Conservation (phyloP, 64 coral and sea anemone genomes). For the Stichodactyla mertensii region DNA sequence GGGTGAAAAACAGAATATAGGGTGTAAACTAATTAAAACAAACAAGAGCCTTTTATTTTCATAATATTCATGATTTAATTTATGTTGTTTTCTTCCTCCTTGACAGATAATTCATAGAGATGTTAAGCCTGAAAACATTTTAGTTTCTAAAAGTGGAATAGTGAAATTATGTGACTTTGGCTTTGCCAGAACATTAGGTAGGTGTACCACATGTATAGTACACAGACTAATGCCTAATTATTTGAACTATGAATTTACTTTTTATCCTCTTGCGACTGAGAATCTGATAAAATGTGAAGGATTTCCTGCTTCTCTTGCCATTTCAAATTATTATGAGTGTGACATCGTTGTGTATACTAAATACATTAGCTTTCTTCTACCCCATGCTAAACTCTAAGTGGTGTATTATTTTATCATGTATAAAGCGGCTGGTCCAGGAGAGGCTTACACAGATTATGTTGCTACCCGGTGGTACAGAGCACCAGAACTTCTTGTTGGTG, state of each 20-base stretch:
- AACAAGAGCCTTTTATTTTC: not conserved
- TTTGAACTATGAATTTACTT: no score
- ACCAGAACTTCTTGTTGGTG: conserved; percentile 92
- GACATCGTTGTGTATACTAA: not conserved
- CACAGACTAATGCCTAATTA: no score
- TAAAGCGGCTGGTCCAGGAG: conserved; percentile 83
- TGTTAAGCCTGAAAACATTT: conserved; percentile 99
- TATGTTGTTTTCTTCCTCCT: not conserved
- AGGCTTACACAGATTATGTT: conserved; percentile 97
- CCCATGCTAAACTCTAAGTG: not conserved
- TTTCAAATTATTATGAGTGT: not conserved
- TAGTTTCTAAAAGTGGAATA: conserved; percentile 95
- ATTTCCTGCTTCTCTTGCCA: no score
- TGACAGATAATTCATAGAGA: conserved; percentile 94
- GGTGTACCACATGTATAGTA: not conserved
- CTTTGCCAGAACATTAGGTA: conserved; percentile 97
- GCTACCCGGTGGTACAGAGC: conserved; percentile 98
- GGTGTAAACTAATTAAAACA: not conserved
- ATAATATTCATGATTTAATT: not conserved
- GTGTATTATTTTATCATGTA: not conserved
- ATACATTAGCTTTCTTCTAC: not conserved
- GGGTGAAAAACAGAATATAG: no score
- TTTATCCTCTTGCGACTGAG: no score
- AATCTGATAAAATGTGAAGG: no score
- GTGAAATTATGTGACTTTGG: conserved; percentile 99